Percentiles rank a stretch among this genome's conserved stretches.
These are phyloP conservation scores for Clytia hemisphaerica DNA, from an alignment of 30 jellyfish, hydroid and myxozoan species.

Conservation along the genomic window DNA sequence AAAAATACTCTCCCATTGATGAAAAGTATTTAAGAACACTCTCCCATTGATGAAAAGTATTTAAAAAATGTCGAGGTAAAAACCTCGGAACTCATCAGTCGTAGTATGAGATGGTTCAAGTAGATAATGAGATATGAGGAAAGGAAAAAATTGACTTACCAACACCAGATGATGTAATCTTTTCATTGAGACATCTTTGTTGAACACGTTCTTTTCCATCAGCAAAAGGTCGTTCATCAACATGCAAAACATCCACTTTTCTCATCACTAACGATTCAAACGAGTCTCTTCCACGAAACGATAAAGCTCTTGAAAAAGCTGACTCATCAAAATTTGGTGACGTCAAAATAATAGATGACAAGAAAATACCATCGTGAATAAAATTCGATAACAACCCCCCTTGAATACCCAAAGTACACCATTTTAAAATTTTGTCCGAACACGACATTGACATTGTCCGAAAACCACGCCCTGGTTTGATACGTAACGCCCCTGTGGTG, in stretches of 20 bases:
- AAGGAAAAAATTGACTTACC: no score
- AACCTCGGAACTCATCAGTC: no score
- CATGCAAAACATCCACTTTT: no score
- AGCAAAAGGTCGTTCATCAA: neutral
- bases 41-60: no score
- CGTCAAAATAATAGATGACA: conserved; percentile 49
- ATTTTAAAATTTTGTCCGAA: conserved; percentile 76
- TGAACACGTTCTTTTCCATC: neutral
- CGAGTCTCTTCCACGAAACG: conserved; percentile 44
- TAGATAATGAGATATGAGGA: no score
- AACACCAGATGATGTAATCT: conserved; percentile 61
- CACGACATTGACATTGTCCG: conserved; percentile 82
- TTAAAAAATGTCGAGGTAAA: no score
- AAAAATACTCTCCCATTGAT: no score
- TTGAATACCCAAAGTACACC: conserved; percentile 88
- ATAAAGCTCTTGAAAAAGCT: conserved; percentile 52
- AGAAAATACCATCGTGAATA: conserved; percentile 28
- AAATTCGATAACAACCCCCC: conserved; percentile 66
- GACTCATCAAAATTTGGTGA: conserved; percentile 39
- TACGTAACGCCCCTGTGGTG: conserved; percentile 55
- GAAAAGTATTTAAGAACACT: no score
- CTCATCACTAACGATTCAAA: no score
- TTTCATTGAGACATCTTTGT: conserved; percentile 15
- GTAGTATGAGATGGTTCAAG: no score
- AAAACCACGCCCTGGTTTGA: conserved; percentile 89